Evolutionary conservation across 2,888 invertebrate genomes (phyloP).

Genomic region (Xylocampa areola): DNA sequence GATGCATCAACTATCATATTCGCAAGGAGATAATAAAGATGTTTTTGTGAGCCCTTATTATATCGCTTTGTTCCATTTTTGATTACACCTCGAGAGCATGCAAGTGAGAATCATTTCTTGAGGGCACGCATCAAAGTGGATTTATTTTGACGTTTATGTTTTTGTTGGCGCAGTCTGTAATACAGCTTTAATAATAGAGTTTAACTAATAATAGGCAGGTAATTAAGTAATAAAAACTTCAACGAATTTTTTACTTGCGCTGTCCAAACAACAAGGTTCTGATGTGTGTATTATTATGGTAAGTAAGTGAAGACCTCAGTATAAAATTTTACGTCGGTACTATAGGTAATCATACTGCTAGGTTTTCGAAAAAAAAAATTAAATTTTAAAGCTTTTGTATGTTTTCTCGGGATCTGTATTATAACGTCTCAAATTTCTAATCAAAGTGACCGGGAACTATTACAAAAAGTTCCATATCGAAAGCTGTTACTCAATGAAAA

Average conservation of each 20-base stretch:
- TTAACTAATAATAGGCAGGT: conserved; percentile 45
- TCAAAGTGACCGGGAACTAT: no score
- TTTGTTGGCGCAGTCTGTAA: conserved; percentile 27
- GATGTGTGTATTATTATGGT: conserved; percentile 29
- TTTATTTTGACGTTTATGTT: conserved; percentile 50
- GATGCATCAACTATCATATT: conserved; percentile 66
- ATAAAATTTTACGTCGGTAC: no score
- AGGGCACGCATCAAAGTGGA: conserved; percentile 33
- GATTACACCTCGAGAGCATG: conserved; percentile 36
- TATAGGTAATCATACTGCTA: no score
- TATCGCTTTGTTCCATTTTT: conserved; percentile 57
- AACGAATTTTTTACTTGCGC: conserved; percentile 29
- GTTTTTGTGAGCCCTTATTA: conserved; percentile 62
- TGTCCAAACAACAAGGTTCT: conserved; percentile 45
- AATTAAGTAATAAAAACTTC: conserved; percentile 48
- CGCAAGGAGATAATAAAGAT: conserved; percentile 65
- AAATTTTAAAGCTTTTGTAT: no score
- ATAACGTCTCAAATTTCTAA: no score
- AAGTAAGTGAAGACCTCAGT: conserved; percentile 20
- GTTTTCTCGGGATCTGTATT: no score
- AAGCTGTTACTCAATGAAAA: no score
- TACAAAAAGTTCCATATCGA: no score
- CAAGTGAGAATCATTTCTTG: conserved; percentile 41
- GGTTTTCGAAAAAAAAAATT: no score
- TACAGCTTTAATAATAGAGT: conserved; percentile 33